Evolutionary conservation across 2,113 vertebrate species (phyloP).

Genomic region (Corvus moneduloides): DNA sequence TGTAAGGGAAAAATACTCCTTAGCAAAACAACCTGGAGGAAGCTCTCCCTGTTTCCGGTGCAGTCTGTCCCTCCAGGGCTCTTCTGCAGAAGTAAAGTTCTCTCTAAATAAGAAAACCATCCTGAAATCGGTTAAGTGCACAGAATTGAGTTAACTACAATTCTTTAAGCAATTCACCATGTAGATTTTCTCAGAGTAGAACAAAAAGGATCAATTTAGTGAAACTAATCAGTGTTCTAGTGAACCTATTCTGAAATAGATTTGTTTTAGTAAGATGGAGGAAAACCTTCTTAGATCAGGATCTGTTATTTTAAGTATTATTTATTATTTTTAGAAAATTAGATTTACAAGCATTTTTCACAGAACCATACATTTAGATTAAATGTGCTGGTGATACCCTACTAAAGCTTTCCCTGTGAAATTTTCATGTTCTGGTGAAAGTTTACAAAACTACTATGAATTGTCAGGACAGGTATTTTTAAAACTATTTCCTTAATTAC

Average conservation of each 20-base stretch:
- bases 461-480: neutral
- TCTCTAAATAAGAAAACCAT: neutral
- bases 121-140: neutral
- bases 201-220: neutral
- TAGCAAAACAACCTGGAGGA: conserved; percentile 4
- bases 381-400: neutral
- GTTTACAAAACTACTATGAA: neutral
- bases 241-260: neutral
- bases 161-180: neutral
- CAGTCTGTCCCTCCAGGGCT: neutral
- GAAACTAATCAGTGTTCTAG: neutral
- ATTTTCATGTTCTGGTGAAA: neutral
- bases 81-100: neutral
- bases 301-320: neutral
- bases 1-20: conserved; percentile 21
- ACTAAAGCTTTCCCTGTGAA: neutral
- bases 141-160: neutral
- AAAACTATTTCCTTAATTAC: neutral
- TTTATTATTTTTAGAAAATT: neutral
- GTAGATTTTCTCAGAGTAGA: neutral
- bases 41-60: neutral
- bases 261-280: neutral
- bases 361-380: neutral
- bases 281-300: neutral
- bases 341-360: neutral